Evolutionary conservation across 2,888 invertebrate genomes (phyloP).

Genomic region (Melieria omissa): DNA sequence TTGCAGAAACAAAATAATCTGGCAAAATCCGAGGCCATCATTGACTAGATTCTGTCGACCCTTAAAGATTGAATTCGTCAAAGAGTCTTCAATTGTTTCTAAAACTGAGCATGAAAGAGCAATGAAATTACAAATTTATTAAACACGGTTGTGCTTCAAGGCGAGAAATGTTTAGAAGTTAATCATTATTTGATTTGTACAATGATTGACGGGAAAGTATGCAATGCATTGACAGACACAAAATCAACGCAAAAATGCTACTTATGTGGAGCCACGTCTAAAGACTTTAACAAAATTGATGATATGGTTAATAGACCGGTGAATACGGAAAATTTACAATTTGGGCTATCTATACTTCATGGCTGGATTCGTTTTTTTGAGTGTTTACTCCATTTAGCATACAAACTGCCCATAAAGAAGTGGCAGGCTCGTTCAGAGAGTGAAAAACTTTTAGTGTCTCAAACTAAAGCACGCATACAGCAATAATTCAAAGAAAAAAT

Average conservation of each 20-base stretch:
- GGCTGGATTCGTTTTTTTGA: conserved; percentile 36
- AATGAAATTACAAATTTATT: background rate
- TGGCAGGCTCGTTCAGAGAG: conserved; percentile 33
- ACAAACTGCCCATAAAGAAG: conserved; percentile 24
- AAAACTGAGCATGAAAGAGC: conserved; percentile 24
- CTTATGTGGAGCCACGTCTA: conserved; percentile 31
- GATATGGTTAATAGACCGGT: conserved; percentile 30
- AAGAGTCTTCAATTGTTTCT: conserved; percentile 15
- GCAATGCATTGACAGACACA: conserved; percentile 25
- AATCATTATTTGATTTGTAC: conserved; percentile 26
- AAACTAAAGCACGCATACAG: conserved; percentile 34
- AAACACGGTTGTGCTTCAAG: conserved; percentile 8
- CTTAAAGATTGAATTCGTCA: conserved; percentile 23
- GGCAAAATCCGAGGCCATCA: conserved; percentile 32
- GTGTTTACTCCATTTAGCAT: conserved; percentile 29
- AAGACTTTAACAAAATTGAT: conserved; percentile 32
- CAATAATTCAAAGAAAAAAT: conserved; percentile 24
- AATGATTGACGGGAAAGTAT: conserved; percentile 33
- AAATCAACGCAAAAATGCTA: conserved; percentile 21
- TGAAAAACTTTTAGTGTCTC: conserved; percentile 20
- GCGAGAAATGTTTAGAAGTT: conserved; percentile 17
- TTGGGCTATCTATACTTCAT: conserved; percentile 37
- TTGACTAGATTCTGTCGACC: conserved; percentile 25
- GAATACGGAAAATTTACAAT: conserved; percentile 33
- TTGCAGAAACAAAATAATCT: conserved; percentile 18